These are phyloP conservation scores for Euschistus heros DNA, from an alignment of 1,140 invertebrate genomes.

Conservation along the genomic window DNA sequence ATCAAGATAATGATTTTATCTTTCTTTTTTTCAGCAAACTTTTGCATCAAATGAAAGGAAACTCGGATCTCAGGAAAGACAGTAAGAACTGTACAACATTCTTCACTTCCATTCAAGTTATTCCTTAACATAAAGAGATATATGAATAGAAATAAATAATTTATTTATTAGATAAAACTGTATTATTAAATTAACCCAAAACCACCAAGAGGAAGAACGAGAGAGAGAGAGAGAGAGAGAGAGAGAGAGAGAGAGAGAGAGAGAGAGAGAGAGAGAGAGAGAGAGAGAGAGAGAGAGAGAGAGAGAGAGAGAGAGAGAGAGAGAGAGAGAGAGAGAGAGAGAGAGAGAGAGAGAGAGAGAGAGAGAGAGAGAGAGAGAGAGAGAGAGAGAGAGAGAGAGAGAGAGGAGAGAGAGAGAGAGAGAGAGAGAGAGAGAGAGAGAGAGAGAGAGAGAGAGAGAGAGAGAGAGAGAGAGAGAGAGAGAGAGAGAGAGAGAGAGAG, in stretches of 20 bases:
- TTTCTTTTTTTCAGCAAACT: too few relatives aligned
- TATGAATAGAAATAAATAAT: too few relatives aligned
- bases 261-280: slow-evolving; percentile 23
- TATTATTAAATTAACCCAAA: too few relatives aligned
- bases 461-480: slow-evolving; percentile 23
- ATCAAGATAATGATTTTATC: too few relatives aligned
- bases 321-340: slow-evolving; percentile 6
- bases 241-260: slow-evolving; percentile 23
- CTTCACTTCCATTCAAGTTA: too few relatives aligned
- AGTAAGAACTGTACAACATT: too few relatives aligned
- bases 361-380: slow-evolving; percentile 19
- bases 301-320: slow-evolving; percentile 15
- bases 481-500: slow-evolving; percentile 23
- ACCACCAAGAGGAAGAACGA: slow-evolving; percentile 16
- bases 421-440: slow-evolving; percentile 21
- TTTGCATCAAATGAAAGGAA: too few relatives aligned
- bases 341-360: slow-evolving; percentile 20
- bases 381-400: slow-evolving; percentile 18
- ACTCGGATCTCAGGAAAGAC: too few relatives aligned
- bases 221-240: slow-evolving; percentile 23
- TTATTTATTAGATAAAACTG: too few relatives aligned
- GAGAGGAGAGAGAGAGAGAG: slow-evolving; percentile 19
- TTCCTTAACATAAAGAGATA: too few relatives aligned
- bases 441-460: slow-evolving; percentile 23
- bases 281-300: slow-evolving; percentile 22